phyloP scores from a whole-genome alignment of 2,888 invertebrate genomes.

The Torymus tubicola region DNA sequence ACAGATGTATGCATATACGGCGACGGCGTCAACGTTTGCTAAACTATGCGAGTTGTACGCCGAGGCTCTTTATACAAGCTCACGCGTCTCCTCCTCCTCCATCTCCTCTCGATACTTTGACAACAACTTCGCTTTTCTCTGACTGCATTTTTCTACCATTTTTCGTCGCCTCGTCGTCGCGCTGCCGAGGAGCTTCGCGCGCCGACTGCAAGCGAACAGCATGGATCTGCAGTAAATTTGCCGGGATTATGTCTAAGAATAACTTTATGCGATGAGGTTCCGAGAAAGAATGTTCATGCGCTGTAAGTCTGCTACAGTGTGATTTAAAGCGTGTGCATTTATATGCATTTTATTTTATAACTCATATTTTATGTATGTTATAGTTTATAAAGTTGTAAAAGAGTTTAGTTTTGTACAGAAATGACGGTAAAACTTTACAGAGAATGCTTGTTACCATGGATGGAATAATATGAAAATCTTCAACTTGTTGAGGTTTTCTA shows the following conservation, averaged over 20 bases:
- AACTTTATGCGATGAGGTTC: not conserved
- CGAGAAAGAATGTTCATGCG: too few species aligned
- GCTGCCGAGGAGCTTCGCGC: not conserved
- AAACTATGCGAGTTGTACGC: conserved; percentile 10
- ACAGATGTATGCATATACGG: not conserved
- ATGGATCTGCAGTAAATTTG: conserved; percentile 6
- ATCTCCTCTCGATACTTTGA: not conserved
- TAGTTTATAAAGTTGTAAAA: too few species aligned
- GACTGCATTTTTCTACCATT: not conserved
- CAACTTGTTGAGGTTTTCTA: too few species aligned
- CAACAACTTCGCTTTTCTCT: not conserved
- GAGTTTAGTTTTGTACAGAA: too few species aligned
- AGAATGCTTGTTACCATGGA: too few species aligned
- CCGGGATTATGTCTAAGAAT: conserved; percentile 4
- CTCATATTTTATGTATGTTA: not conserved
- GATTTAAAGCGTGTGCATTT: too few species aligned
- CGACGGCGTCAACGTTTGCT: not conserved
- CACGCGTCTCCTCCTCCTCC: not conserved
- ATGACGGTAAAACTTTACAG: too few species aligned
- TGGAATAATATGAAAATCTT: too few species aligned
- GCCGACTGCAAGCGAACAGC: not conserved
- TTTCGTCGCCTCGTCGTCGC: not conserved
- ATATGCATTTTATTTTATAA: too few species aligned
- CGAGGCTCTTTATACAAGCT: too few species aligned
- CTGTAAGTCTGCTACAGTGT: too few species aligned